Percentiles rank a stretch among this genome's conserved stretches.
These are phyloP conservation scores for Trachemys scripta DNA, from an alignment of 2,113 vertebrate species.

Conservation along the genomic window DNA sequence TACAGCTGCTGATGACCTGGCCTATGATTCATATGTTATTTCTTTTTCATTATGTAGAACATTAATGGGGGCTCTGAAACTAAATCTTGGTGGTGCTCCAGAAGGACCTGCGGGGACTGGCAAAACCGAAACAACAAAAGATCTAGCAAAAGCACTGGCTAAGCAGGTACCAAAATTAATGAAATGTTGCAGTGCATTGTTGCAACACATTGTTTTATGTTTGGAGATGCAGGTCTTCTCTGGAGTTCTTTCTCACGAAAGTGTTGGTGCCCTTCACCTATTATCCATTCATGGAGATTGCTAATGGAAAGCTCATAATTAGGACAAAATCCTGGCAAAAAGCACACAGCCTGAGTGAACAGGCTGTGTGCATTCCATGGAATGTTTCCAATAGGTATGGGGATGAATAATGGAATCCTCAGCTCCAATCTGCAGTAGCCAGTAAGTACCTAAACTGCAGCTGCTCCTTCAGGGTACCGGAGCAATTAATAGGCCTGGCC, in stretches of 20 bases:
- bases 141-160: constrained; percentile 94
- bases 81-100: constrained; percentile 93
- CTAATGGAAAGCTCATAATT: not conserved
- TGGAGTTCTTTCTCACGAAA: not conserved
- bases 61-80: constrained; percentile 93
- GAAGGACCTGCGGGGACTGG: constrained; percentile 97
- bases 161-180: constrained; percentile 86
- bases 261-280: not conserved
- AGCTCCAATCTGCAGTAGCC: not conserved
- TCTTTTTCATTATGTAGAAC: constrained; percentile 80
- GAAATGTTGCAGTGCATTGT: not conserved
- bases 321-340: not conserved
- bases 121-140: constrained; percentile 97
- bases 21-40: not conserved
- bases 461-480: not conserved
- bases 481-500: not conserved
- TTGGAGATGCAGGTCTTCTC: not conserved
- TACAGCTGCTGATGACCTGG: not conserved
- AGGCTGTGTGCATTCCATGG: not conserved
- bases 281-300: not conserved
- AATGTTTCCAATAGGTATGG: not conserved
- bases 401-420: not conserved
- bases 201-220: not conserved
- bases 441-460: not conserved
- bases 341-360: not conserved